A percentile compares a stretch with the other conserved stretches of the same genome.
Conservation (phyloP, 1,140 invertebrate species). For the Phenacoccus solenopsis region DNA sequence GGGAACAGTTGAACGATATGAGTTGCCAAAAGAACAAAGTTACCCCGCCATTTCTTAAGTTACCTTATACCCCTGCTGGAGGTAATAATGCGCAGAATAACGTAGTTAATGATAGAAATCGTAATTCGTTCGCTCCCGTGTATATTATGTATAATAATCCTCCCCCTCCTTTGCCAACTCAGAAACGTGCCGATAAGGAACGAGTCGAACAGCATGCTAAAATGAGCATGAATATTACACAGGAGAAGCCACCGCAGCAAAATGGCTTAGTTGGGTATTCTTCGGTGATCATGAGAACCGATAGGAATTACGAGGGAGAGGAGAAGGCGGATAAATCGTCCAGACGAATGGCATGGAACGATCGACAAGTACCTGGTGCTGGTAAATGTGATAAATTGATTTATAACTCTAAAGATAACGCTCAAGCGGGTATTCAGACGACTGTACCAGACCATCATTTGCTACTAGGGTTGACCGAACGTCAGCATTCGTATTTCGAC, state of each 20-base stretch:
- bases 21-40: neutral
- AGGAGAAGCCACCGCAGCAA: neutral
- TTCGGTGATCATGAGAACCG: conserved; percentile 19
- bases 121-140: neutral
- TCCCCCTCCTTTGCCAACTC: neutral
- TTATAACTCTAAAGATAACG: no score
- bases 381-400: no score
- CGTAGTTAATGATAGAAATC: neutral
- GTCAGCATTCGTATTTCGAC: conserved; percentile 38
- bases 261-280: conserved; percentile 18
- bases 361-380: no score
- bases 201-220: neutral
- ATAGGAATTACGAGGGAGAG: conserved; percentile 10
- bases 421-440: neutral
- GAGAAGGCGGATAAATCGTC: conserved; percentile 18
- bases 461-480: neutral
- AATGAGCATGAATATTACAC: neutral
- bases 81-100: neutral
- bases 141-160: neutral
- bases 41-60: neutral
- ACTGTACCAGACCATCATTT: conserved; percentile 4
- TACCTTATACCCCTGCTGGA: neutral
- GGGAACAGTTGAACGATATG: neutral
- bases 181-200: neutral
- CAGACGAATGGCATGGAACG: neutral